These are phyloP conservation scores for Alcis repandata DNA, from an alignment of 2,888 invertebrate genomes.

Conservation along the genomic window DNA sequence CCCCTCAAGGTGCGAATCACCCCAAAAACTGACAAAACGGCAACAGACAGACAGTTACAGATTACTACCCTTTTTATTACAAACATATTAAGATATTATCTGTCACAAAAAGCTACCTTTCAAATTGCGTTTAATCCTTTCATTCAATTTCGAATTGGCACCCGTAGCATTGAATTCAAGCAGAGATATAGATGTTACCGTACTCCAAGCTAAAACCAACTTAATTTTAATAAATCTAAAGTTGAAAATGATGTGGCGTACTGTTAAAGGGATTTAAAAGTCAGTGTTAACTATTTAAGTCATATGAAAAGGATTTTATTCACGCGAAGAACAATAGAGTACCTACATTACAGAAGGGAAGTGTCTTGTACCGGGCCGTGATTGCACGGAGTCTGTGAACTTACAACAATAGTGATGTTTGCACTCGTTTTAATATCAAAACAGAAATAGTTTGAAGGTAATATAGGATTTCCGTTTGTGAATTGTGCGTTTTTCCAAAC, in stretches of 20 bases:
- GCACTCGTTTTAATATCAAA: slow-evolving; percentile 18
- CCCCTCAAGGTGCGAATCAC: slow-evolving; percentile 74
- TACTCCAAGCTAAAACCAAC: slow-evolving; percentile 5
- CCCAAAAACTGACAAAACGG: slow-evolving; percentile 65
- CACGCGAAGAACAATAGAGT: slow-evolving; percentile 73
- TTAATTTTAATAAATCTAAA: neutral
- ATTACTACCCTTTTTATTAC: slow-evolving; percentile 80
- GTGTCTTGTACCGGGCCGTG: slow-evolving; percentile 59
- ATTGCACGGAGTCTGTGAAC: slow-evolving; percentile 28
- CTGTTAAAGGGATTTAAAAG: slow-evolving; percentile 63
- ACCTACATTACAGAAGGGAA: slow-evolving; percentile 66
- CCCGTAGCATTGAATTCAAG: slow-evolving; percentile 48
- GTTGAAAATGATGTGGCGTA: slow-evolving; percentile 14
- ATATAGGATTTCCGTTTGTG: slow-evolving; percentile 5
- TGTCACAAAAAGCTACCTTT: slow-evolving; percentile 71
- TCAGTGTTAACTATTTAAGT: slow-evolving; percentile 65
- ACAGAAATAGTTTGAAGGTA: neutral
- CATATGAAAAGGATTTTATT: slow-evolving; percentile 72
- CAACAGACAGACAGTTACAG: slow-evolving; percentile 80
- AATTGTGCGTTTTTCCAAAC: neutral
- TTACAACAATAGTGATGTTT: slow-evolving; percentile 19
- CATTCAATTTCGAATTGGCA: slow-evolving; percentile 59
- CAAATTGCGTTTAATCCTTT: slow-evolving; percentile 77
- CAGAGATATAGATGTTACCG: slow-evolving; percentile 49
- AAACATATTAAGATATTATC: slow-evolving; percentile 85